Evolutionary conservation across 2,113 vertebrate genomes (phyloP), one percentile per base, ranked within the genome.

Genomic region (Lycocorax pyrrhopterus): DNA sequence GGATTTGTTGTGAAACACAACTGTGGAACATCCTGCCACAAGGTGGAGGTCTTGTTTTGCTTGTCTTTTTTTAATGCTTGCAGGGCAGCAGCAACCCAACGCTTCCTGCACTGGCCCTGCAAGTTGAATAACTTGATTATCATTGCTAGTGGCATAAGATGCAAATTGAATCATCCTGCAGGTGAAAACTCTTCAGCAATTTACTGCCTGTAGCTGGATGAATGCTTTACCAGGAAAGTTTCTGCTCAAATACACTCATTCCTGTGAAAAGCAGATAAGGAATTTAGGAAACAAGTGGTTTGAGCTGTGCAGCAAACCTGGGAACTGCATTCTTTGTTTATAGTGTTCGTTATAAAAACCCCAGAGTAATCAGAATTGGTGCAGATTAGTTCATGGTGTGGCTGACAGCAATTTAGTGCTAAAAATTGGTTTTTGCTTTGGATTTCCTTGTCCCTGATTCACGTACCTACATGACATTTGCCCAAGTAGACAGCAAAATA

Each of bases 41-140:
- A 96, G 95, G 84, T 96, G 96, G 96, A 66, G 87, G 43, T 58
- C 37, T 62, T 69, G 79, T 29, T 76, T 89, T 87, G 27, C 25
- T 47, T 53, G 20, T 60, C 18, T 7, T 27, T 53, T 73, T 64
- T 60, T 33, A 41, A 26, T 27, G 26, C n/a, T 83, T 41, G 21
- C 9, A 30, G n/a, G n/a, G n/a, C 21, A 53, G 47, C 39, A 55
- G 16, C 16, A 21, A 20, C 13, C 13, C 12, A 5, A 20, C 58
- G 29, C 29, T 49, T 52, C 8, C 6, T 58, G 10, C 6, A 4
- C 7, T 60, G 72, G 72, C 46, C 21, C 20, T 51, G 20, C 0
- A 2, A 43, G 30, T 74, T 81, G 37, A 6, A 2, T 10, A 29
- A 26, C 26, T 64, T 35, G 43, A 15, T 67, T 53, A 15, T 75